phyloP scores from a whole-genome alignment of 2,797 vertebrate species.

The Masticophis lateralis region DNA sequence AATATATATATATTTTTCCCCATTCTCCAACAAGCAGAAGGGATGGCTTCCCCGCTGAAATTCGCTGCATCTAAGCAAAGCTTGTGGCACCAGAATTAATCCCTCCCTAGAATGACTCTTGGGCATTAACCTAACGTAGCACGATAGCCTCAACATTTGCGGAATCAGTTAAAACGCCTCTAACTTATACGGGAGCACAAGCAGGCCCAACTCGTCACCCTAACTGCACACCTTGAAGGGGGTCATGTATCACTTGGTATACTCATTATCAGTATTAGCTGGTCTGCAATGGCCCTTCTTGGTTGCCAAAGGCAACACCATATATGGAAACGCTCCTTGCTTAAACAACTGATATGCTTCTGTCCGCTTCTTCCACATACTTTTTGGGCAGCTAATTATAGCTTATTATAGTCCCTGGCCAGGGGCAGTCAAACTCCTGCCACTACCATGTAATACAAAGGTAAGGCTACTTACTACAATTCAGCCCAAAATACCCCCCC shows the following conservation, averaged over 20 bases:
- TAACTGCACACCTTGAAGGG: slow-evolving; percentile 58
- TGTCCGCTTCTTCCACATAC: slow-evolving; percentile 67
- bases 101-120: slow-evolving; percentile 50
- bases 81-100: slow-evolving; percentile 39
- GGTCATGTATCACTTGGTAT: slow-evolving; percentile 53
- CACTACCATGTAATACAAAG: slow-evolving; percentile 65
- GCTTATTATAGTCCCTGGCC: slow-evolving; percentile 63
- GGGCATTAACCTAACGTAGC: slow-evolving; percentile 37
- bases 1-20: not conserved
- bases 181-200: slow-evolving; percentile 56
- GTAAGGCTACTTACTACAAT: slow-evolving; percentile 68
- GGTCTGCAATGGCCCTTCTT: slow-evolving; percentile 63
- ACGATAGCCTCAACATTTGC: slow-evolving; percentile 53
- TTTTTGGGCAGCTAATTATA: slow-evolving; percentile 67
- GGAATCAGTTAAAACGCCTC: slow-evolving; percentile 57
- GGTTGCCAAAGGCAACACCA: slow-evolving; percentile 64
- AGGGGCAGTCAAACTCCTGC: slow-evolving; percentile 62
- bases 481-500: slow-evolving; percentile 52
- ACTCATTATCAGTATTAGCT: slow-evolving; percentile 56
- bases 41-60: slow-evolving; percentile 43
- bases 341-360: slow-evolving; percentile 56
- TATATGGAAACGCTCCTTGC: slow-evolving; percentile 64
- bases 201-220: slow-evolving; percentile 64
- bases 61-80: not conserved
- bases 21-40: slow-evolving; percentile 37